Evolutionary conservation across 2,113 vertebrate genomes (phyloP).

Genomic region (Rhadina sibilatrix): DNA sequence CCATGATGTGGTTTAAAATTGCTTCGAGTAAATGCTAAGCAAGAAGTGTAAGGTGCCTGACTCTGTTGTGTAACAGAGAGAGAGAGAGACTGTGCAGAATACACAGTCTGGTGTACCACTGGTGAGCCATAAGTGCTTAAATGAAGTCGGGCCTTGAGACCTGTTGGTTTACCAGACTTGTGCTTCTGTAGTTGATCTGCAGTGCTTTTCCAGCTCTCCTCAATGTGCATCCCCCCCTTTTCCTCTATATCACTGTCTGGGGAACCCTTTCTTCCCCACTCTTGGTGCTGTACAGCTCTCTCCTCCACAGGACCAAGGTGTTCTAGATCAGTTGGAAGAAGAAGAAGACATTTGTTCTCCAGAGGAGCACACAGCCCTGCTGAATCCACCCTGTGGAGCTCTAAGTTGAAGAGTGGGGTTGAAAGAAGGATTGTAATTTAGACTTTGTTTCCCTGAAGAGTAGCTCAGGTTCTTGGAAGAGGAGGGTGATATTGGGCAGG

Average conservation of each 20-base stretch:
- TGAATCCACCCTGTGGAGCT: neutral
- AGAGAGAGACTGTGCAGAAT: neutral
- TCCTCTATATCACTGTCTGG: neutral
- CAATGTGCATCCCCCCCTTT: neutral
- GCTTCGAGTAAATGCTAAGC: neutral
- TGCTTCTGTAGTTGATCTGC: neutral
- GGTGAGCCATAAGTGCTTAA: neutral
- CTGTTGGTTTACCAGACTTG: neutral
- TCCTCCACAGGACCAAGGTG: neutral
- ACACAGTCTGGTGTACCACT: too few species aligned
- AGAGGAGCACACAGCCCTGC: neutral
- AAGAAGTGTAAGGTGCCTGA: neutral
- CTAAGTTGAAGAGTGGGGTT: neutral
- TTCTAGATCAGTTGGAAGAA: neutral
- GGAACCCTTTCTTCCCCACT: neutral
- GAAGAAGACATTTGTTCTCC: neutral
- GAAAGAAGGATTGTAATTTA: neutral
- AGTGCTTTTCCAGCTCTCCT: neutral
- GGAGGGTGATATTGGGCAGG: neutral
- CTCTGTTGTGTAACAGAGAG: neutral
- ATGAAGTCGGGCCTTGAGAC: neutral
- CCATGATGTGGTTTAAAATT: neutral
- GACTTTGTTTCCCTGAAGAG: neutral
- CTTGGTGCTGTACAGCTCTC: neutral
- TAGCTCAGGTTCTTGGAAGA: neutral